phyloP scores from a whole-genome alignment of 2,888 invertebrate species.

The Cheilosia vulpina region DNA sequence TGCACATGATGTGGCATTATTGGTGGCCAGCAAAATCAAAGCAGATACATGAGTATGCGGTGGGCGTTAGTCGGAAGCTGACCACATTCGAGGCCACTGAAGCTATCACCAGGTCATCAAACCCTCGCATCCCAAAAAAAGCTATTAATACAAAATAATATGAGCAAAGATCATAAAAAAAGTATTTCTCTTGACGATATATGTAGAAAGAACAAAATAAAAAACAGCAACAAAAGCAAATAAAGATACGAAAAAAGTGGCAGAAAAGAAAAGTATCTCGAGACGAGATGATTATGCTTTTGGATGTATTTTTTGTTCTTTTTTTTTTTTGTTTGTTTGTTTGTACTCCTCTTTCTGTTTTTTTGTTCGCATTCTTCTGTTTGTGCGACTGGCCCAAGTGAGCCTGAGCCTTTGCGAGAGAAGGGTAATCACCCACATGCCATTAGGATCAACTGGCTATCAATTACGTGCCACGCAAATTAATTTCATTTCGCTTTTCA shows the following conservation, averaged over 20 bases:
- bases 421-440: slow-evolving; percentile 74
- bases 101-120: slow-evolving; percentile 74
- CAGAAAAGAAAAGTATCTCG: slow-evolving; percentile 70
- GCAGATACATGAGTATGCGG: slow-evolving; percentile 50
- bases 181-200: slow-evolving; percentile 50
- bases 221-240: background rate
- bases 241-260: slow-evolving; percentile 31
- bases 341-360: background rate
- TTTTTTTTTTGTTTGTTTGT: background rate
- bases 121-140: slow-evolving; percentile 68
- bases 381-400: slow-evolving; percentile 32
- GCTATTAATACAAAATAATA: slow-evolving; percentile 70
- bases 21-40: slow-evolving; percentile 14
- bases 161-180: slow-evolving; percentile 61
- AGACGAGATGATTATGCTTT: slow-evolving; percentile 67
- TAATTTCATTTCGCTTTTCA: slow-evolving; percentile 72
- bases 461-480: slow-evolving; percentile 72
- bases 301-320: slow-evolving; percentile 16
- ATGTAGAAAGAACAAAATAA: slow-evolving; percentile 20
- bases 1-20: slow-evolving; percentile 31
- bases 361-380: slow-evolving; percentile 28
- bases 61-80: slow-evolving; percentile 75
- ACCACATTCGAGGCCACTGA: slow-evolving; percentile 73
- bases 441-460: slow-evolving; percentile 74
- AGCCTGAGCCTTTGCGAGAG: slow-evolving; percentile 48